These are phyloP conservation scores for Oplegnathus fasciatus DNA, from an alignment of 2,113 vertebrate species.

Conservation along the genomic window DNA sequence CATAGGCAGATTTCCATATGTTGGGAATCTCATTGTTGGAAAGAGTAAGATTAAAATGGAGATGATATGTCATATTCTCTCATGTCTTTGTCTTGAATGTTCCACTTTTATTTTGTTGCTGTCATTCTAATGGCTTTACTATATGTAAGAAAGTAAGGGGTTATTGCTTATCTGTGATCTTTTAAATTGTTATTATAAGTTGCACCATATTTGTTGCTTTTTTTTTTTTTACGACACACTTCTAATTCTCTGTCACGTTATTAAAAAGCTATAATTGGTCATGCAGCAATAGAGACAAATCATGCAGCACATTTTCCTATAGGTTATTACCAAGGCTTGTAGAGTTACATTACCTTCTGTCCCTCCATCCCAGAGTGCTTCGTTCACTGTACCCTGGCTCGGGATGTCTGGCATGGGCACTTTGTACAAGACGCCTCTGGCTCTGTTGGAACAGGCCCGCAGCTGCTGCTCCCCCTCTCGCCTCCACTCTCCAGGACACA, in stretches of 20 bases:
- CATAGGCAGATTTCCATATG: no score
- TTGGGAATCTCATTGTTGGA: no score
- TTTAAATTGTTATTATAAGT: neutral
- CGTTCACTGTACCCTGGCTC: constrained; percentile 93
- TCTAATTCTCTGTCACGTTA: neutral
- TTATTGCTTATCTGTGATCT: neutral
- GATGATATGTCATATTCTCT: neutral
- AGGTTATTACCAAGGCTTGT: neutral
- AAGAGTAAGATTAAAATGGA: no score
- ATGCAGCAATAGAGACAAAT: neutral
- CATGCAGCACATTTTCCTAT: neutral
- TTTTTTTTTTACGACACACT: neutral
- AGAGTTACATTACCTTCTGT: constrained; percentile 17
- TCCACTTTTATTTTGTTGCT: neutral
- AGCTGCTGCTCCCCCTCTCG: constrained; percentile 85
- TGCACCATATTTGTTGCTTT: neutral
- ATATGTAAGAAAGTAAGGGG: neutral
- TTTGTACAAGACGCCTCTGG: constrained; percentile 88
- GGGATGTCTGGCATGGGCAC: constrained; percentile 89
- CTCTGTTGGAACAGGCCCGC: constrained; percentile 90
- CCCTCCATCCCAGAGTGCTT: constrained; percentile 85
- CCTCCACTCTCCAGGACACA: constrained; percentile 76
- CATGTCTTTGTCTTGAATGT: neutral
- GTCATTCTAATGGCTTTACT: neutral
- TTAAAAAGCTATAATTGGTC: neutral